These are phyloP conservation scores for Lepisosteus osseus DNA, from an alignment of 2,113 vertebrate genomes.

Conservation along the genomic window DNA sequence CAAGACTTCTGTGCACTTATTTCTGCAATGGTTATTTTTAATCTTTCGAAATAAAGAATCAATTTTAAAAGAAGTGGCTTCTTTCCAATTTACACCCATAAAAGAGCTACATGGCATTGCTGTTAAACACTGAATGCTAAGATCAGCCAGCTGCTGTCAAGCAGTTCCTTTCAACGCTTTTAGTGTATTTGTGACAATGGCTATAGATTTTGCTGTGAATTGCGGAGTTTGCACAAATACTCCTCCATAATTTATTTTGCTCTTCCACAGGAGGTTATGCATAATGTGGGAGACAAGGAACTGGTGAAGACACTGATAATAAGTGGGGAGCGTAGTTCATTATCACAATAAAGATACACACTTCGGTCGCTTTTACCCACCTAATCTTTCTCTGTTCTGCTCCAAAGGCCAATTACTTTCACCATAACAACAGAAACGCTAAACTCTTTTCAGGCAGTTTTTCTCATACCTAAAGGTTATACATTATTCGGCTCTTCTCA, in stretches of 20 bases:
- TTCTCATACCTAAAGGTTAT: background rate
- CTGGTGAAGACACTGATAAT: background rate
- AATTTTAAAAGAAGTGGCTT: background rate
- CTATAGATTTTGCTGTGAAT: background rate
- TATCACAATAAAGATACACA: background rate
- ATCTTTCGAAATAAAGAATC: background rate
- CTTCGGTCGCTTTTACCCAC: background rate
- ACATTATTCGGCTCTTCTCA: background rate
- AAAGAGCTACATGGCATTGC: background rate
- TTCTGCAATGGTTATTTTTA: background rate
- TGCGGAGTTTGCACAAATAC: conserved; percentile 1
- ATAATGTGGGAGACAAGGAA: background rate
- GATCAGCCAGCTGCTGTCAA: background rate
- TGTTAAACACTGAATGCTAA: background rate
- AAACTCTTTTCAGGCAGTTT: background rate
- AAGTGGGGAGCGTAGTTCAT: background rate
- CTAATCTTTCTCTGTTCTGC: background rate
- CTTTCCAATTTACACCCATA: background rate
- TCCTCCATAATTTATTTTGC: background rate
- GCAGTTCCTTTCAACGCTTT: background rate
- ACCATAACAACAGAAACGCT: background rate
- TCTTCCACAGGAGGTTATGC: background rate
- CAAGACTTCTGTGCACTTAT: too few species aligned
- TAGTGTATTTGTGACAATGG: background rate
- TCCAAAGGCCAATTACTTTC: conserved; percentile 1